These are phyloP conservation scores for Myrmecobius fasciatus DNA, from an alignment of 2,113 vertebrate species.

Conservation along the genomic window DNA sequence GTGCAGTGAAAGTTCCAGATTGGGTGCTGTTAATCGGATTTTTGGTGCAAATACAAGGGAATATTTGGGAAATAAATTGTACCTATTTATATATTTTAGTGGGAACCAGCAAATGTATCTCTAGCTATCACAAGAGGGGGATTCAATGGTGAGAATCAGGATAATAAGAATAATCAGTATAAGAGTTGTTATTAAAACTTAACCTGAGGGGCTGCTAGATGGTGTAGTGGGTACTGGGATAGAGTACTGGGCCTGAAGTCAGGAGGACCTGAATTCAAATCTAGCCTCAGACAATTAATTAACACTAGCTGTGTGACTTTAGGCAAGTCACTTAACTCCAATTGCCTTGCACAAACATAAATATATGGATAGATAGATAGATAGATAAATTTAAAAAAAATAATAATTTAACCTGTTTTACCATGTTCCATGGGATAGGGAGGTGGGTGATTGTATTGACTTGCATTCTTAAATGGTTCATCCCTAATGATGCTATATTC, in stretches of 20 bases:
- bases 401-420: not conserved
- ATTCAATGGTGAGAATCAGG: not conserved
- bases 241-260: no score
- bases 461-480: not conserved
- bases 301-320: no score
- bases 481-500: not conserved
- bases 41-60: not conserved
- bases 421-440: not conserved
- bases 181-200: not conserved
- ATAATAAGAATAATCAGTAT: not conserved
- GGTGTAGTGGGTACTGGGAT: no score
- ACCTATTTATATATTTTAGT: not conserved
- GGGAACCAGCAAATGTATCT: not conserved
- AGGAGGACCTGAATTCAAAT: no score
- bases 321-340: no score
- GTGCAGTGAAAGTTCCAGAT: not conserved
- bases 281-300: no score
- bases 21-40: not conserved
- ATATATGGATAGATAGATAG: no score
- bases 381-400: no score
- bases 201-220: not conserved
- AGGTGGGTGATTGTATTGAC: not conserved
- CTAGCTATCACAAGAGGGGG: not conserved
- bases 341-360: no score
- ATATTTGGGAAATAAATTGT: not conserved